Base-by-base conservation (phyloP, 2,797 vertebrate genomes). In the Tamandua tetradactyla region DNA sequence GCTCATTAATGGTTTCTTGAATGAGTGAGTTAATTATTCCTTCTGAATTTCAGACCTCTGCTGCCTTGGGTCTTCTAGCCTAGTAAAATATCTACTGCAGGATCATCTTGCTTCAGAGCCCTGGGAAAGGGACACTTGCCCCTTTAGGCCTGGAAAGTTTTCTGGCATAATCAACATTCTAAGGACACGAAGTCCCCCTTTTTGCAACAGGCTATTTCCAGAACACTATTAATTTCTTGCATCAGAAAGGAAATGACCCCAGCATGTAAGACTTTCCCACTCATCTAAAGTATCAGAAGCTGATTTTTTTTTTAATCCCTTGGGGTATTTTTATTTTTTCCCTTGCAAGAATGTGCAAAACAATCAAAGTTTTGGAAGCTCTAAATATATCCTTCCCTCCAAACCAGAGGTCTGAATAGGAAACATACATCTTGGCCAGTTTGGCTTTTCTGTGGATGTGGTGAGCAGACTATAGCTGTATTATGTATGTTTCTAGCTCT, bases 131-230 rank as follows among this genome's bases (percentile, higher is more conserved):
- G 84, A 92, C 68, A 72, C 66, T 95, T 96, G 98, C 91, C 87
- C 98, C 96, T 91, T 92, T 59, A 0, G 98, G 97, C 96, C 95
- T 95, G 97, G 97, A 98, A 97, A 97, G 11, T 61, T 59, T 89
- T 74, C 92, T 96, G 93, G 91, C 10, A 0, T 72, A 78, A 96
- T 76, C 71, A 87, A 27, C 91, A 93, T 76, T 87, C 93, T 74
- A 91, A 85, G 68, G 97, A 96, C 84, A 89, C 0, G 40, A 96
- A 97, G 83, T 25, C 62, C 71, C 76, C 88, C 87, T 94, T 94
- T 89, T 59, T 94, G 87, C 3, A 18, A 61, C 37, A 87, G 62
- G 49, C 93, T 97, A 97, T 94, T 97, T 96, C 81, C 82, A 98
- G 97, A 5, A 88, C 75, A 83, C 97, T 88, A 96, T 95, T 96